Conservation (phyloP, 35 echinoderm and acorn worm genomes). For the Stichopus chloronotus region DNA sequence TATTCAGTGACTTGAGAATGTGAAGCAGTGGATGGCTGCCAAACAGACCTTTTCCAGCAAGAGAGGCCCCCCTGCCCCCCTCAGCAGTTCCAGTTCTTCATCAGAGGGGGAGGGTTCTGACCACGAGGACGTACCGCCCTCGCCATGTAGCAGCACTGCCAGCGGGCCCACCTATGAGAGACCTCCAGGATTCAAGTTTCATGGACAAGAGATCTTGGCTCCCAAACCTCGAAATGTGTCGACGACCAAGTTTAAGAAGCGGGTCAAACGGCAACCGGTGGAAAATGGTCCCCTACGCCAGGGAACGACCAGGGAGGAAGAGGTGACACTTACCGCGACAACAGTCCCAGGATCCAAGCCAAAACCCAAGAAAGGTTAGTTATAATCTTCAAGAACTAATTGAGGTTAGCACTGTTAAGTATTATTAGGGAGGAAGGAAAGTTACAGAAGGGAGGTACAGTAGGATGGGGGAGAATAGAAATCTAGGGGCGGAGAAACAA, state of each 20-base stretch:
- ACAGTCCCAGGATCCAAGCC: not conserved
- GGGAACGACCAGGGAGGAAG: not conserved
- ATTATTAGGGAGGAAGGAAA: no score
- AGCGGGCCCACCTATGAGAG: constrained; percentile 92
- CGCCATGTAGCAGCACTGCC: constrained; percentile 97
- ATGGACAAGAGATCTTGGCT: constrained; percentile 86
- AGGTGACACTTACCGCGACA: not conserved
- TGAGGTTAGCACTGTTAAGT: not conserved
- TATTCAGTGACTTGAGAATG: not conserved
- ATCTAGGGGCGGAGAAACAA: no score
- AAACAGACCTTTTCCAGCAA: constrained; percentile 56
- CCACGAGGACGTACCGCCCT: constrained; percentile 85
- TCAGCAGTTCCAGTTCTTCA: constrained; percentile 82
- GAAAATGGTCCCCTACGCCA: not conserved
- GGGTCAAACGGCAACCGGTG: constrained; percentile 80
- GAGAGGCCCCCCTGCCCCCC: constrained; percentile 75
- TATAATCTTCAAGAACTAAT: not conserved
- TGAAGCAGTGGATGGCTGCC: constrained; percentile 37
- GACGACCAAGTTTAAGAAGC: constrained; percentile 52
- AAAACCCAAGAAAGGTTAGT: not conserved
- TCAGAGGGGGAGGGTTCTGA: constrained; percentile 87
- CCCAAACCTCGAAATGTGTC: constrained; percentile 42
- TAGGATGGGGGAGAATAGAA: no score
- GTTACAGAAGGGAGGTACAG: no score
- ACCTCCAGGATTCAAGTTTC: constrained; percentile 87